phyloP scores from a whole-genome alignment of 1,140 invertebrate species.

The Muscidifurax raptorellus region DNA sequence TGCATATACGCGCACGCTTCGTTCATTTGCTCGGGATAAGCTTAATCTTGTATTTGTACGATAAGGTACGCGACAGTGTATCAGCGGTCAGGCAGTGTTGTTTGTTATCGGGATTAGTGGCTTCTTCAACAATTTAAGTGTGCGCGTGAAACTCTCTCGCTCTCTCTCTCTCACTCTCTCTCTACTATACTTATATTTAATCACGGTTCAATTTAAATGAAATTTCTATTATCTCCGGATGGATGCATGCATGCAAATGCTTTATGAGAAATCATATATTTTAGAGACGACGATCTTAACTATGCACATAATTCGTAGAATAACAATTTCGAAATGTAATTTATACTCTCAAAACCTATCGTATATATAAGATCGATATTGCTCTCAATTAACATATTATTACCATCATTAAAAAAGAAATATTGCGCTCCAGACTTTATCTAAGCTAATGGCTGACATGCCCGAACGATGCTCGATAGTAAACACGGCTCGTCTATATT shows the following conservation, averaged over 20 bases:
- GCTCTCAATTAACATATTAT: conserved; percentile 33
- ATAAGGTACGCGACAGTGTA: no score
- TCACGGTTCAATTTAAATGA: background rate
- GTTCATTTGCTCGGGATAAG: background rate
- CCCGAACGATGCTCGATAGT: conserved; percentile 28
- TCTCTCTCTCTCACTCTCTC: no score
- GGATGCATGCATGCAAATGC: background rate
- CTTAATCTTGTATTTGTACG: background rate
- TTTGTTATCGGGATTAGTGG: background rate
- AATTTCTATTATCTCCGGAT: background rate
- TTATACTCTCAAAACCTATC: conserved; percentile 9
- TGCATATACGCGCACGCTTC: no score
- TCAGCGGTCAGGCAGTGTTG: background rate
- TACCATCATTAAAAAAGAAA: conserved; percentile 37
- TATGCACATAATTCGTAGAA: conserved; percentile 7
- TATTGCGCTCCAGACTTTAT: conserved; percentile 27
- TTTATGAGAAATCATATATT: background rate
- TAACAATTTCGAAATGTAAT: background rate
- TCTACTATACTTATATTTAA: background rate
- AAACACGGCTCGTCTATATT: conserved; percentile 36
- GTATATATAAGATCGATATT: conserved; percentile 8
- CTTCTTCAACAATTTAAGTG: background rate
- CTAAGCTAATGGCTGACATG: conserved; percentile 23
- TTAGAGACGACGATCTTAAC: background rate
- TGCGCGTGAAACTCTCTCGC: background rate